A percentile compares a stretch with the other conserved stretches of the same genome.
phyloP scores from a whole-genome alignment of 2,888 invertebrate species.

The Tinea trinotella region DNA sequence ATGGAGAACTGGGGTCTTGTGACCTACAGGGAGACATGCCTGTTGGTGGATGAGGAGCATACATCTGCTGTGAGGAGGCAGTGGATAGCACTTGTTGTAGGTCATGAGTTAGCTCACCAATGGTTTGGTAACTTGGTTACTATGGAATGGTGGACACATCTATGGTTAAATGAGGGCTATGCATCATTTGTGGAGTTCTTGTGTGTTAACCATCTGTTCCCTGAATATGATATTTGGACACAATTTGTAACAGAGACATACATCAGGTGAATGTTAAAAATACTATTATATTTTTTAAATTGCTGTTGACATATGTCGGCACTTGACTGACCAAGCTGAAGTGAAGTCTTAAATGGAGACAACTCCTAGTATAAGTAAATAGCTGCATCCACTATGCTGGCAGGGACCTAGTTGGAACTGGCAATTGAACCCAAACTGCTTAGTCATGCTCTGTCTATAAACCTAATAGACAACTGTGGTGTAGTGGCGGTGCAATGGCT shows the following conservation, averaged over 20 bases:
- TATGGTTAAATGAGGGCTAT: constrained; percentile 97
- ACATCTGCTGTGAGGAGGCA: constrained; percentile 89
- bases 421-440: no score
- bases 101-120: constrained; percentile 96
- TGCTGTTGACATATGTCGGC: no score
- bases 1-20: constrained; percentile 99
- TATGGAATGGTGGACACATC: constrained; percentile 98
- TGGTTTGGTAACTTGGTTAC: constrained; percentile 99
- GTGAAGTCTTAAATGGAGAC: no score
- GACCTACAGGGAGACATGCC: constrained; percentile 92
- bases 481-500: no score
- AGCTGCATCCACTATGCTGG: no score
- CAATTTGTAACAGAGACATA: constrained; percentile 94
- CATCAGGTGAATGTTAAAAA: constrained; percentile 58
- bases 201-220: constrained; percentile 93
- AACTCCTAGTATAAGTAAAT: no score
- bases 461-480: no score
- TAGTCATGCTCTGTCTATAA: no score
- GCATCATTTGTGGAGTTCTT: constrained; percentile 97
- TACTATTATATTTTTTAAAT: no score
- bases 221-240: constrained; percentile 97
- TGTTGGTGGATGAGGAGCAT: constrained; percentile 91
- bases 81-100: constrained; percentile 89
- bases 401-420: no score
- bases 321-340: no score